These are phyloP conservation scores for Eugnorisma glareosa DNA, from an alignment of 2,888 invertebrate species.

Conservation along the genomic window DNA sequence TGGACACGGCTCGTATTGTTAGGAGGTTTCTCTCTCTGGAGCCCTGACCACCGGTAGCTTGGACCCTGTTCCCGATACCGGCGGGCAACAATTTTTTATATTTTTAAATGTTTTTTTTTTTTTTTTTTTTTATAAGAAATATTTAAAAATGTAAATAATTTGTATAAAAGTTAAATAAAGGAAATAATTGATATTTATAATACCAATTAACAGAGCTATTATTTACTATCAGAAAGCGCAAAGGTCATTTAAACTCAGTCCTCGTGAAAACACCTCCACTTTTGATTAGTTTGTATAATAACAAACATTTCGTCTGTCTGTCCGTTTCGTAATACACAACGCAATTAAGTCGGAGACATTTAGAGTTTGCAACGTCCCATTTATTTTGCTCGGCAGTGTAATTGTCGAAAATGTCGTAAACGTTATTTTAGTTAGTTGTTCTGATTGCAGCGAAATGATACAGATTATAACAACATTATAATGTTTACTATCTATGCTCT, in stretches of 20 bases:
- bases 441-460: slow-evolving; percentile 35
- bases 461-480: slow-evolving; percentile 44
- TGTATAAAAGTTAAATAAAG: too few species aligned
- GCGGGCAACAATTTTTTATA: too few species aligned
- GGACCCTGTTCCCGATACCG: too few species aligned
- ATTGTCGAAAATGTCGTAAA: slow-evolving; percentile 60
- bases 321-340: slow-evolving; percentile 48
- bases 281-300: slow-evolving; percentile 49
- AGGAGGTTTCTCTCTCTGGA: too few species aligned
- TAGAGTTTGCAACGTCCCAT: slow-evolving; percentile 62
- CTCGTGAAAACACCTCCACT: slow-evolving; percentile 7
- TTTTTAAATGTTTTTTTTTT: too few species aligned
- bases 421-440: slow-evolving; percentile 54
- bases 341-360: slow-evolving; percentile 64
- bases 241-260: slow-evolving; percentile 12
- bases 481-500: slow-evolving; percentile 10
- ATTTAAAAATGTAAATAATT: too few species aligned
- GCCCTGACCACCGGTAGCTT: too few species aligned
- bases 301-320: slow-evolving; percentile 44
- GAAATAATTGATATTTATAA: too few species aligned
- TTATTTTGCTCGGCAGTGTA: slow-evolving; percentile 59
- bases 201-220: slow-evolving; percentile 21
- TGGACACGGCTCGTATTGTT: too few species aligned
- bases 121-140: too few species aligned
- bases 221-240: slow-evolving; percentile 9